These are phyloP conservation scores for Zalophus californianus DNA, from an alignment of 2,797 vertebrate genomes.

Conservation along the genomic window DNA sequence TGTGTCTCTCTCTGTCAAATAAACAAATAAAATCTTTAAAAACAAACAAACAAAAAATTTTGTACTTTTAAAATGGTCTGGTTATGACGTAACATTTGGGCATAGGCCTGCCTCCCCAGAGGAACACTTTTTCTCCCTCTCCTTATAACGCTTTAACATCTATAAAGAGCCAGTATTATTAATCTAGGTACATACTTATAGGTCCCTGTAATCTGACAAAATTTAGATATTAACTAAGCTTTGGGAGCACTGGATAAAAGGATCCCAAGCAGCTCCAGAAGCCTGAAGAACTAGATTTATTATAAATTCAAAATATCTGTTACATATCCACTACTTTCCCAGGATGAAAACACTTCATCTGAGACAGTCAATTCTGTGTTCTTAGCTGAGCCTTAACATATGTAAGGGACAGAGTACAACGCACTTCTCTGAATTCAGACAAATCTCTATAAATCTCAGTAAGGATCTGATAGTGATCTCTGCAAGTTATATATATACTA, in stretches of 20 bases:
- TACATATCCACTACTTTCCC: not conserved
- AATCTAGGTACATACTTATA: conserved; percentile 15
- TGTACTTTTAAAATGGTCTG: conserved; percentile 50
- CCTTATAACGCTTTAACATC: conserved; percentile 35
- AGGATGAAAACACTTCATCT: conserved; percentile 38
- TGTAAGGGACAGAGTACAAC: conserved; percentile 20
- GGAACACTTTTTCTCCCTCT: not conserved
- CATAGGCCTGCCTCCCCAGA: conserved; percentile 27
- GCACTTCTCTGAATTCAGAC: not conserved
- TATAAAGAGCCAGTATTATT: conserved; percentile 53
- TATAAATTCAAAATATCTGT: conserved; percentile 62
- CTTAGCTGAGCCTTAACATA: conserved; percentile 55
- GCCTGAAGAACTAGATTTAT: conserved; percentile 30
- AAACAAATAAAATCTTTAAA: too few species aligned
- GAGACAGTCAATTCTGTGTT: not conserved
- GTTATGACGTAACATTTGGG: conserved; percentile 40
- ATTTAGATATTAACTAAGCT: conserved; percentile 47
- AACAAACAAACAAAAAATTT: not conserved
- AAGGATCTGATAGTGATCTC: not conserved
- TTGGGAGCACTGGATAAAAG: conserved; percentile 28
- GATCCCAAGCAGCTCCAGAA: conserved; percentile 18
- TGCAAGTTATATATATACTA: not conserved
- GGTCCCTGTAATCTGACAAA: conserved; percentile 62
- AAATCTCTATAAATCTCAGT: conserved; percentile 61
- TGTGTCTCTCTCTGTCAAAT: too few species aligned